Evolutionary conservation across 2,888 invertebrate species (phyloP), one percentile per base, ranked within the genome.

Genomic region (Ophonus ardosiacus): DNA sequence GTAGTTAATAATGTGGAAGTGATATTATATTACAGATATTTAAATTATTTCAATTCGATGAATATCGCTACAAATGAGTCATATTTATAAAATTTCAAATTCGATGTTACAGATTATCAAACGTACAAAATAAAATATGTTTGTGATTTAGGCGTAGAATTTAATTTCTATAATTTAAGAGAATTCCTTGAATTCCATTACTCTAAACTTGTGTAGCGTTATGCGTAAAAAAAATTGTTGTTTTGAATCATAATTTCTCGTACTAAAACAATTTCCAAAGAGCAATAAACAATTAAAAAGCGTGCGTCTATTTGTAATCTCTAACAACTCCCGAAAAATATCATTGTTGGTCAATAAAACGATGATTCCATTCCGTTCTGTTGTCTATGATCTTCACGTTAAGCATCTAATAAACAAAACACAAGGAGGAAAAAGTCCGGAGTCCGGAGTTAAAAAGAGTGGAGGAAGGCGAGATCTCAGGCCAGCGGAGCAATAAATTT

Each of bases 391-490:
- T 17, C 10, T 18, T 74, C 71, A 61, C 57, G 38, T 57, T 38
- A 59, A 57, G 61, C 59, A 61, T 24, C 79, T 79, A 79, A 79
- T 79, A 79, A 79, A 79, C 79, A 79, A 79, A 79, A 79, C 61
- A 79, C 31, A 59, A 61, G 40, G n/a, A 56, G 6, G 79, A 79
- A 15, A 59, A 79, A 59, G 17, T 61, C n/a, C 7, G 31, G 31
- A 38, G 38, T 59, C 51, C 59, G 59, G 79, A 74, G 59, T 79
- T 78, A 79, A 79, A 79, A 79, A 79, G 71, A 61, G 38, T 31
- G 79, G 79, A 79, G 31, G 79, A 59, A 79, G 43, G 43, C 43
- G 8, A 51, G 43, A 51, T 51, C 43, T 51, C 43, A 51, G 43
- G 43, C 43, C 43, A 51, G 43, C 57, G 31, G 59, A 15, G 79